Conservation (phyloP, 2,113 vertebrate species). For the Rhegmatorhina hoffmannsi region DNA sequence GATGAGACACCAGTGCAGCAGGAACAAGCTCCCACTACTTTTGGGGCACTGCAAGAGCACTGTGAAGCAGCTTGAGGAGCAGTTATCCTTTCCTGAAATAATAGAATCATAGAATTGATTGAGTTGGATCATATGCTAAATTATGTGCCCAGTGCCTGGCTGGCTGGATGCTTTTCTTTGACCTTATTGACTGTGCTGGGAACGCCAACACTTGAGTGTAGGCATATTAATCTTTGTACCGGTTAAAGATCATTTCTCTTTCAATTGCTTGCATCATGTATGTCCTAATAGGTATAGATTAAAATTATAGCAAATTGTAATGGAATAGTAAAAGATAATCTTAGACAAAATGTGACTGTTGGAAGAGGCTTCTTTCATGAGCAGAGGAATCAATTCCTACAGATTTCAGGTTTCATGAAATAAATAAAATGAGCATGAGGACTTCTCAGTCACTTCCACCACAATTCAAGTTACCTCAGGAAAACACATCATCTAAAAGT, state of each 20-base stretch:
- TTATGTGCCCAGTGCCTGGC: background rate
- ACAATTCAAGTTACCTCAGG: background rate
- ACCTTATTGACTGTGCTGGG: background rate
- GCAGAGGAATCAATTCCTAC: background rate
- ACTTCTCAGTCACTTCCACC: background rate
- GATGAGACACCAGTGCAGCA: background rate
- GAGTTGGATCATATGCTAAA: no score
- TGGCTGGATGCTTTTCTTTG: accelerated
- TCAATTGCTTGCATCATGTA: background rate
- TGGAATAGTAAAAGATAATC: background rate
- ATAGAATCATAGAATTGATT: no score
- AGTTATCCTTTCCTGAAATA: background rate
- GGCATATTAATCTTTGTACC: background rate
- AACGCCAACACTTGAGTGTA: accelerated
- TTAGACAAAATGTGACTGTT: background rate
- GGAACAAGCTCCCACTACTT: accelerated
- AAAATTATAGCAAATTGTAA: background rate
- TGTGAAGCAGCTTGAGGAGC: background rate
- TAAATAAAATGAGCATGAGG: background rate
- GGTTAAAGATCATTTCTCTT: background rate
- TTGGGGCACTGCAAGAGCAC: background rate
- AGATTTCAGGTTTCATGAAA: background rate
- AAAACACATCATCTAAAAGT: background rate
- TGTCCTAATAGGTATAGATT: background rate
- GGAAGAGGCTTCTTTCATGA: background rate